phyloP scores from a whole-genome alignment of 2,797 vertebrate genomes.

The Cottoperca gobio region DNA sequence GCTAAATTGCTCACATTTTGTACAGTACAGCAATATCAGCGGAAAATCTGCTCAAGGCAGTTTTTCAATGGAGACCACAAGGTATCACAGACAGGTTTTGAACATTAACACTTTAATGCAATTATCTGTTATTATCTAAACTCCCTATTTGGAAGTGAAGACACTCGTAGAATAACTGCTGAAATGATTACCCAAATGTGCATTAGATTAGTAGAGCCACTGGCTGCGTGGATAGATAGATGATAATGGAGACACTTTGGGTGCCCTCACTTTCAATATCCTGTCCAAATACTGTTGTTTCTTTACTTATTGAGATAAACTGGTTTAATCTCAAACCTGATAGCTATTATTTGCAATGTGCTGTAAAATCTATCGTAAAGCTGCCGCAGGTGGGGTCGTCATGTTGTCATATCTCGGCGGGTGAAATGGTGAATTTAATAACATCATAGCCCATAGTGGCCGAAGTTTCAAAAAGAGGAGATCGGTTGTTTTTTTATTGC shows the following conservation, averaged over 20 bases:
- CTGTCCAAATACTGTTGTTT: background rate
- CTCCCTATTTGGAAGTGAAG: background rate
- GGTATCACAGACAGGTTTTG: background rate
- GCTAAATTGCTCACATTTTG: background rate
- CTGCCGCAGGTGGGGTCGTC: background rate
- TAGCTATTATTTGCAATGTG: background rate
- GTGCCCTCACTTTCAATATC: background rate
- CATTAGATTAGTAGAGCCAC: background rate
- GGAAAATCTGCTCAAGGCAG: background rate
- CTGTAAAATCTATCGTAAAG: background rate
- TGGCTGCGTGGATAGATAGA: background rate
- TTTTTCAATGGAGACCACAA: background rate
- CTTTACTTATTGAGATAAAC: background rate
- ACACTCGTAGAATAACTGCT: background rate
- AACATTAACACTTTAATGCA: background rate
- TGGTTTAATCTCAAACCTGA: background rate
- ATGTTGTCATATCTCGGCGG: background rate
- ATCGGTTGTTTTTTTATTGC: background rate
- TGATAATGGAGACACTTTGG: background rate
- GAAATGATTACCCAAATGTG: background rate
- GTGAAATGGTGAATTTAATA: background rate
- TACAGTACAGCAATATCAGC: too few species aligned
- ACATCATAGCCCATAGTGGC: background rate
- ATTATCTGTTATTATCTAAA: background rate
- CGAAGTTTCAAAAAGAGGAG: background rate